Evolutionary conservation across 2,113 vertebrate species (phyloP).

Genomic region (Sylvia atricapilla): DNA sequence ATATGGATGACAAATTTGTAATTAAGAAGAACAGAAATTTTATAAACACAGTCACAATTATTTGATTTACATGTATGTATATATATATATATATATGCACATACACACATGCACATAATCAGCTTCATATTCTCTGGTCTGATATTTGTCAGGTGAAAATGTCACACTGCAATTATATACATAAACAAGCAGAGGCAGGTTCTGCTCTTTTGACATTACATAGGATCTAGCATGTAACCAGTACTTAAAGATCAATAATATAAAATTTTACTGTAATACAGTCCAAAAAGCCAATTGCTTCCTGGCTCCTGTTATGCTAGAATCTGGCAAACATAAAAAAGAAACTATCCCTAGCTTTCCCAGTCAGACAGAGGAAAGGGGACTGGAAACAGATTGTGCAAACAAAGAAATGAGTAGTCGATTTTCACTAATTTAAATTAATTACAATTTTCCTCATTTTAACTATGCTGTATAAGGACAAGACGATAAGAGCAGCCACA

Average conservation of each 20-base stretch:
- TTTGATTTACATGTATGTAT: background rate
- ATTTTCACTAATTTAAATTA: background rate
- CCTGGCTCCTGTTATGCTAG: background rate
- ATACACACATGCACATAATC: fast-evolving
- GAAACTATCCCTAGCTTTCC: background rate
- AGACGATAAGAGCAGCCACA: background rate
- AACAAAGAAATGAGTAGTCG: background rate
- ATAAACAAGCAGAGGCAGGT: background rate
- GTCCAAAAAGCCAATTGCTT: background rate
- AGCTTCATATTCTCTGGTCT: background rate
- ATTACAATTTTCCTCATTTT: background rate
- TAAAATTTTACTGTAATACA: background rate
- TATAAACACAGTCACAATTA: background rate
- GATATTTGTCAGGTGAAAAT: background rate
- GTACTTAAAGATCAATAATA: background rate
- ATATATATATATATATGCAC: fast-evolving
- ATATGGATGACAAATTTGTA: background rate
- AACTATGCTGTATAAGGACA: background rate
- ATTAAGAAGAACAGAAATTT: background rate
- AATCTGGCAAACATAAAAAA: background rate
- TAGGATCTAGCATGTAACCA: background rate
- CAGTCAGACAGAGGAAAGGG: background rate
- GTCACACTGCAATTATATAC: background rate
- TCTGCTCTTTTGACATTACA: background rate
- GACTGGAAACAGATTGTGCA: background rate